These are phyloP conservation scores for Leptura quadrifasciata DNA, from an alignment of 2,888 invertebrate genomes.

Conservation along the genomic window DNA sequence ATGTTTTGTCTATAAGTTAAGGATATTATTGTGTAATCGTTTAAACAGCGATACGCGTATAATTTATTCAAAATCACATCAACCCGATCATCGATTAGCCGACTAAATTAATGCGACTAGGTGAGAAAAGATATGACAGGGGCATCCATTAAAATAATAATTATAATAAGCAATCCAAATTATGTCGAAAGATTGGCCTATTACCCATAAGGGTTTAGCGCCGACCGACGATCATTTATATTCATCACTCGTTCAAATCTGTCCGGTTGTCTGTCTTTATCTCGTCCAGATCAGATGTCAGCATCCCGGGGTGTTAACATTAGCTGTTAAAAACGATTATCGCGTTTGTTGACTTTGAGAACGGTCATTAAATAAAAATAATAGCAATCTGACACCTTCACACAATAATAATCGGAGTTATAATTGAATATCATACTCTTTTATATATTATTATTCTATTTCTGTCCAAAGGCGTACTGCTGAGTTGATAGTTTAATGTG, in stretches of 20 bases:
- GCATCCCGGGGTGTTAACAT: slow-evolving; percentile 42
- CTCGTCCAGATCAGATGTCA: slow-evolving; percentile 44
- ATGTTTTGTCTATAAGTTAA: no score
- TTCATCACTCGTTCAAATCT: slow-evolving; percentile 42
- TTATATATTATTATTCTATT: slow-evolving; percentile 30
- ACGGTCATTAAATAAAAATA: slow-evolving; percentile 42
- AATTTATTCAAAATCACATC: slow-evolving; percentile 29
- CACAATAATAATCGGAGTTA: slow-evolving; percentile 23
- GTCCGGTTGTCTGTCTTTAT: slow-evolving; percentile 45
- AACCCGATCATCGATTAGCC: slow-evolving; percentile 17
- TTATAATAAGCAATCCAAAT: slow-evolving; percentile 39
- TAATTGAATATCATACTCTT: slow-evolving; percentile 32
- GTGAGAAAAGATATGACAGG: slow-evolving; percentile 22
- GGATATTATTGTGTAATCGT: no score
- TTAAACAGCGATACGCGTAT: neutral
- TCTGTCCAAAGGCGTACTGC: neutral
- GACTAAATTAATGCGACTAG: slow-evolving; percentile 26
- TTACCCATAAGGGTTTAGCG: slow-evolving; percentile 41
- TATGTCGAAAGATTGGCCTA: slow-evolving; percentile 32
- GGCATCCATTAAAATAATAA: slow-evolving; percentile 36
- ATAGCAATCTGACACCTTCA: slow-evolving; percentile 38
- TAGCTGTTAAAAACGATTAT: slow-evolving; percentile 41
- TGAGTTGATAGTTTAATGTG: neutral
- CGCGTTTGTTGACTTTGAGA: slow-evolving; percentile 38
- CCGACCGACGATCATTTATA: slow-evolving; percentile 35